Evolutionary conservation across 2,888 invertebrate species (phyloP).

Genomic region (Lamellibrachia columna): DNA sequence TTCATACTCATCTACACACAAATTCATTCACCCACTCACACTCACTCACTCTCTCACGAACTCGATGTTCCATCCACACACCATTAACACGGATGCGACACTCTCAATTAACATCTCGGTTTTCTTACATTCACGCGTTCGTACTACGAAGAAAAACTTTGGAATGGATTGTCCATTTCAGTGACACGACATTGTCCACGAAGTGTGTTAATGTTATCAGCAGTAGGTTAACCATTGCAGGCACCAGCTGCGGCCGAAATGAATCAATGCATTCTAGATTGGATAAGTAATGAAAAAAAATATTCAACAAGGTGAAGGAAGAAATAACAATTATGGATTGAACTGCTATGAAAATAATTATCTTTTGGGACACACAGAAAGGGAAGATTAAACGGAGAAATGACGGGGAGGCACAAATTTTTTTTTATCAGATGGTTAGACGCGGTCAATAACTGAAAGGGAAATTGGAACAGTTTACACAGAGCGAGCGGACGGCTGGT

Average conservation of each 20-base stretch:
- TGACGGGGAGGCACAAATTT: too few species aligned
- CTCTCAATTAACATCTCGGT: not conserved
- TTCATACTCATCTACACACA: not conserved
- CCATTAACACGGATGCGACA: not conserved
- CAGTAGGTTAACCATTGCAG: not conserved
- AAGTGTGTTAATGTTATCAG: not conserved
- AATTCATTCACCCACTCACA: not conserved
- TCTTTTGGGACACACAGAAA: not conserved
- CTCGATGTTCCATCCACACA: too few species aligned
- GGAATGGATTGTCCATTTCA: not conserved
- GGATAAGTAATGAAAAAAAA: not conserved
- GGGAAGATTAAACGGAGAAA: not conserved
- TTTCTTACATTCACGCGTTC: not conserved
- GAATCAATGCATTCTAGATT: not conserved
- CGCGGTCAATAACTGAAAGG: too few species aligned
- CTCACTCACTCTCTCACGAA: not conserved
- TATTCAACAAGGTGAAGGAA: not conserved
- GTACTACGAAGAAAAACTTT: not conserved
- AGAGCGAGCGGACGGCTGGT: too few species aligned
- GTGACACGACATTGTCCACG: not conserved
- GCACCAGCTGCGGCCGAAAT: not conserved
- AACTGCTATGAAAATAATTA: not conserved
- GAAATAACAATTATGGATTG: not conserved
- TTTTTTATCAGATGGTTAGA: too few species aligned
- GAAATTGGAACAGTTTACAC: too few species aligned